Percentiles rank a stretch among this genome's conserved stretches.
Evolutionary conservation across 1,140 invertebrate genomes (phyloP).

Genomic region (Neuroterus valhalla): DNA sequence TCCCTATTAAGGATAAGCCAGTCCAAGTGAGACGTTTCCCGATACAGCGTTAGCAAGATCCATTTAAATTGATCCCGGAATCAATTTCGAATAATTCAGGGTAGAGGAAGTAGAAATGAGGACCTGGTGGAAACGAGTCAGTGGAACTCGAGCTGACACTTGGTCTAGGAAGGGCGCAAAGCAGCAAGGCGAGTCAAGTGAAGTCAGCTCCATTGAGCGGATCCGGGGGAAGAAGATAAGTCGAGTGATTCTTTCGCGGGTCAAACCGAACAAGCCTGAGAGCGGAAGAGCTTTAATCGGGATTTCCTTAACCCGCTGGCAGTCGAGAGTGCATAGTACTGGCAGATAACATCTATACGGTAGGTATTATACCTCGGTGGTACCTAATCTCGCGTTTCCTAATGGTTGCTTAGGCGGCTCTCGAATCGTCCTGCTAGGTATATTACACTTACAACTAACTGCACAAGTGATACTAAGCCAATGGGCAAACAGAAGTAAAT

Average conservation of each 20-base stretch:
- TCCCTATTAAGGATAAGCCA: too few species aligned
- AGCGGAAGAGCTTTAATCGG: conserved; percentile 50
- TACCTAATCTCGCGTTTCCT: conserved; percentile 65
- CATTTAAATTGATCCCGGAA: too few species aligned
- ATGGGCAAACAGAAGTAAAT: conserved; percentile 71
- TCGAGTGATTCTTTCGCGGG: conserved; percentile 35
- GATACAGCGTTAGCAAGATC: too few species aligned
- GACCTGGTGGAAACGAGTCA: neutral
- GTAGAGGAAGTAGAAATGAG: neutral
- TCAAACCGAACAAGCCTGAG: conserved; percentile 29
- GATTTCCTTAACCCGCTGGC: conserved; percentile 51
- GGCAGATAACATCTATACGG: conserved; percentile 52
- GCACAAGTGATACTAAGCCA: conserved; percentile 66
- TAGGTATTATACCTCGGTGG: conserved; percentile 38
- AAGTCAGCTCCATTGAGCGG: conserved; percentile 4
- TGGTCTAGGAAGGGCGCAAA: neutral
- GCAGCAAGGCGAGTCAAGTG: neutral
- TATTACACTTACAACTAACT: conserved; percentile 59
- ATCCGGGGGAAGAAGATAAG: conserved; percentile 25
- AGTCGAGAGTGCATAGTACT: conserved; percentile 40
- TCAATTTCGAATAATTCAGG: too few species aligned
- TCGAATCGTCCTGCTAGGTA: conserved; percentile 49
- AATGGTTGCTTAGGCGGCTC: conserved; percentile 58
- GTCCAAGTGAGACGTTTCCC: too few species aligned
- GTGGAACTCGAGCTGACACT: neutral